A percentile compares a stretch with the other conserved stretches of the same genome.
phyloP scores from a whole-genome alignment of 2,888 invertebrate genomes.

The Zaprionus lineosus region DNA sequence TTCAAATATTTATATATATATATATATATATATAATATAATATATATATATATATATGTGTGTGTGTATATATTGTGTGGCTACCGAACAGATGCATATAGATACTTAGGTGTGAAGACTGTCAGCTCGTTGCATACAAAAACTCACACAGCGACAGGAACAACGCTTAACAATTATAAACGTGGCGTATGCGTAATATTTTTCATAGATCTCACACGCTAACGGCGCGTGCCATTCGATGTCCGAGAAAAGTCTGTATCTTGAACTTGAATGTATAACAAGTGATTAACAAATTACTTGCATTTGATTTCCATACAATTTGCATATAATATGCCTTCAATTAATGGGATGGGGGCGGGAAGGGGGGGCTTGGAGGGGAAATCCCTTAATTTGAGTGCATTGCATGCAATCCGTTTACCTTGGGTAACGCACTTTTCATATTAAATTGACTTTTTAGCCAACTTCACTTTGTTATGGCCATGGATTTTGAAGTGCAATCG shows the following conservation, averaged over 20 bases:
- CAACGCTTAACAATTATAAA: conserved; percentile 7
- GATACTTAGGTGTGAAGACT: conserved; percentile 36
- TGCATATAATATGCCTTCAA: conserved; percentile 6
- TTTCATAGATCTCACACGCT: conserved; percentile 27
- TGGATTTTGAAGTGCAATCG: too few relatives aligned
- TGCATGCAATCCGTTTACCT: too few relatives aligned
- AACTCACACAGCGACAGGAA: conserved; percentile 1
- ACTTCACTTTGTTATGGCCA: too few relatives aligned
- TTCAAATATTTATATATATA: conserved; percentile 15
- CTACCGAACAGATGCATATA: too few relatives aligned
- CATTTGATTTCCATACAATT: conserved; percentile 8
- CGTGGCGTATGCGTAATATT: conserved; percentile 50
- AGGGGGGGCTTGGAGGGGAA: too few relatives aligned
- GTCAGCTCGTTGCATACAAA: conserved; percentile 14
- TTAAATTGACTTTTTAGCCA: too few relatives aligned
- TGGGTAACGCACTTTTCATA: too few relatives aligned
- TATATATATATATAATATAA: not conserved
- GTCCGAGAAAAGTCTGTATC: not conserved
- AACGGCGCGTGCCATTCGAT: conserved; percentile 37
- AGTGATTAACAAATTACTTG: conserved; percentile 15
- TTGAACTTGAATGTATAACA: conserved; percentile 24
- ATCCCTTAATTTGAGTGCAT: too few relatives aligned
- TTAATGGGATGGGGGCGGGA: too few relatives aligned
- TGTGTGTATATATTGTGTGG: not conserved
- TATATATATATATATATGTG: conserved; percentile 4